Evolutionary conservation across 2,888 invertebrate genomes (phyloP), one percentile per base, ranked within the genome.

Genomic region (Pachymerium ferrugineum): DNA sequence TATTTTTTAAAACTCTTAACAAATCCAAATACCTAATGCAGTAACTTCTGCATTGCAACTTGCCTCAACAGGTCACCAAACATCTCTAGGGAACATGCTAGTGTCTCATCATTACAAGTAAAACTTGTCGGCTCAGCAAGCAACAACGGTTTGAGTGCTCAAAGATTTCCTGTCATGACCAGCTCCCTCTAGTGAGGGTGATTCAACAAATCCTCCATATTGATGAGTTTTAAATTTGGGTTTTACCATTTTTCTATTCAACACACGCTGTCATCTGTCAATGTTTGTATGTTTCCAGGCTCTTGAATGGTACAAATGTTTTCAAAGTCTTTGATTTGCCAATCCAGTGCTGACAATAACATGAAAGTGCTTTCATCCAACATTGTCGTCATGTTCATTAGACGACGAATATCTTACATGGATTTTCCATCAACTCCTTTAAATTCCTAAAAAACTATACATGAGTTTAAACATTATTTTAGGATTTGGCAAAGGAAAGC

Each of bases 351-450:
- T 71, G 71, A 38, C 38, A 71, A 71, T 71, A 35, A 71, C 71
- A 71, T 14, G 71, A 71, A 71, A 71, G 31, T 71, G 71, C 71
- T 71, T 71, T 71, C 35, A 71, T 71, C 33, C 35, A 19, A n/a
- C 19, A 71, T 28, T 38, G 35, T 71, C 71, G 35, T 38, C 35
- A 22, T 28, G 19, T 30, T 71, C 71, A 71, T 71, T 71, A 38
- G 42, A 25, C 1, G 28, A 33, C 22, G 71, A 33, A 71, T 28
- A 35, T 38, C 33, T 71, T 35, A 71, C 71, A 71, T 25, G 71
- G 22, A 35, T 71, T 71, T 38, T 35, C 71, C 71, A 71, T 71
- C 71, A 71, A 30, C 12, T 35, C 10, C 38, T 35, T 12, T 10
- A 10, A 69, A 30, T 33, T 12, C 28, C 3, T 69, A 69, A 30